Evolutionary conservation across 2,888 invertebrate genomes (phyloP).

Genomic region (Xylota sylvarum): DNA sequence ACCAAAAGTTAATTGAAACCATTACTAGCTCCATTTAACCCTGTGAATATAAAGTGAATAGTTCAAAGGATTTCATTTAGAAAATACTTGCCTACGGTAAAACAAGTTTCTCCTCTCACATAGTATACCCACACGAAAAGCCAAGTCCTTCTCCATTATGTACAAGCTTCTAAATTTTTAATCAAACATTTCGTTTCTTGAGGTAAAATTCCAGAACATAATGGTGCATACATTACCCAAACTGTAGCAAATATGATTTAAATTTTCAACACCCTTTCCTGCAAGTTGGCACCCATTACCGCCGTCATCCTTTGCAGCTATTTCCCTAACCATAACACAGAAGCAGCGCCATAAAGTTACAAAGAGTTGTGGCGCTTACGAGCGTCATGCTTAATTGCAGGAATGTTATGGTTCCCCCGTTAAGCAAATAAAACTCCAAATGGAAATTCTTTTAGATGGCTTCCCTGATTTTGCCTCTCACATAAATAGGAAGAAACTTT

Average conservation of each 20-base stretch:
- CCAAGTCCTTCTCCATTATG: not conserved
- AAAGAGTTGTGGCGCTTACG: constrained; percentile 29
- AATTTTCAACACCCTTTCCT: not conserved
- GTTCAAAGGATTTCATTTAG: not conserved
- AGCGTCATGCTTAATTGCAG: constrained; percentile 33
- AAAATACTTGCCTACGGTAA: not conserved
- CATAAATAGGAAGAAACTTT: constrained; percentile 17
- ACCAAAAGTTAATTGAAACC: not conserved
- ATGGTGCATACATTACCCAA: not conserved
- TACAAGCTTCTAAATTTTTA: not conserved
- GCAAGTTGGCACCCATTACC: not conserved
- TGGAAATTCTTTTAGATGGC: constrained; percentile 8
- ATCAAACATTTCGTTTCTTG: not conserved
- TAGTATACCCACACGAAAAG: not conserved
- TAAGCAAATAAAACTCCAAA: constrained; percentile 26
- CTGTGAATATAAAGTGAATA: not conserved
- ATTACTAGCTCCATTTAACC: not conserved
- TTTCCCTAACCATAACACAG: not conserved
- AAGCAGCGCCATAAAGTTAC: constrained; percentile 10
- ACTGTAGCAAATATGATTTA: not conserved
- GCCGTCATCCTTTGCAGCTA: not conserved
- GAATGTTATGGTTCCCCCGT: not conserved
- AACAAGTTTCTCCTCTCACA: not conserved
- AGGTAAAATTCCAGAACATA: not conserved
- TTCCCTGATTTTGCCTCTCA: not conserved